Base-by-base conservation (phyloP, 2,888 invertebrate species). In the Athalia circularis region DNA sequence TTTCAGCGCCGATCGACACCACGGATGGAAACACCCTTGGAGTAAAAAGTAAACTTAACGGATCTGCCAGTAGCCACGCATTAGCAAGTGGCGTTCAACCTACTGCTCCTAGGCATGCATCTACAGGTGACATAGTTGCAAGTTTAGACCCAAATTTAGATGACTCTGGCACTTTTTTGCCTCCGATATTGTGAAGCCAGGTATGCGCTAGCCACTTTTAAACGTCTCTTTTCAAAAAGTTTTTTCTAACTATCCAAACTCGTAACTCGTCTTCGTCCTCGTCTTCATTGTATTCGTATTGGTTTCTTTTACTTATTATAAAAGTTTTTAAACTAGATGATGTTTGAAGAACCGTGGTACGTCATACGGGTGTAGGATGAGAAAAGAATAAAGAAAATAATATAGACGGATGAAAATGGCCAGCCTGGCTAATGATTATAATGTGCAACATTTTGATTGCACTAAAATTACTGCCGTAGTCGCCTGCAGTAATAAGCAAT, bases 111-210 rank as follows among this genome's bases (percentile, higher is more conserved):
- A 86, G 90, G 79, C 90, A 90, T 82, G 90, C 90, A 4, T 90
- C 90, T 48, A 90, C 90, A 61, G 90, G 90, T 79, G 91, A 92
- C 84, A 91, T 91, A 84, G 88, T 90, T 80, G 90, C 91, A 81
- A 90, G 91, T 81, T 88, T 91, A 82, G 91, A 92, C 82, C 90
- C 91, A 80, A 93, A 92, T 86, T 91, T 93, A 82, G 93, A 93
- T 86, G 93, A 93, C 88, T 93, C 93, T 67, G 93, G 93, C 81
- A 93, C 93, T 67, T 94, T 93, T 88, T 90, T 94, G 84, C 93
- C 93, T 65, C 93, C 93, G 79, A 93, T 93, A 86, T 92, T 93
- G 87, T 93, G 91, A 92, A 90, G 86, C 83, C 87, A 88, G 84
- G 83, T 88, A 80, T 87, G 86, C 84, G 88, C 88, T 83, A 90